Base-by-base conservation (phyloP, 2,113 vertebrate genomes). In the Neofelis nebulosa region DNA sequence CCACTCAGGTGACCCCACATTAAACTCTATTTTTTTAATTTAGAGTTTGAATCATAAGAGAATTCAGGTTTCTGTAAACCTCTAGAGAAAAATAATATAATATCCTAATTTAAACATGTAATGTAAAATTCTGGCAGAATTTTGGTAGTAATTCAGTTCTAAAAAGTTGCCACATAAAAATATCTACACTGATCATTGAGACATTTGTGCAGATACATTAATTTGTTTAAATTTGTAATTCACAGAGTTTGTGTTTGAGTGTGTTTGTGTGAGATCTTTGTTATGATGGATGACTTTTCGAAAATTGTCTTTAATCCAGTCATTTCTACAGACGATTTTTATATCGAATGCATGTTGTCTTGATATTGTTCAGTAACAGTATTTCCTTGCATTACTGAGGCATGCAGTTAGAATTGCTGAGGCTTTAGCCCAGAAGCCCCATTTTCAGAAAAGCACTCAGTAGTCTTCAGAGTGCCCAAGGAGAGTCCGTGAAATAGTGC, bases 211-310 rank as follows among this genome's bases (percentile, higher is more conserved):
- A 87, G n/a, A 48, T 3, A 45, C 29, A 69, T 71, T 66, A 88
- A 65, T 93, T 81, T 96, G 68, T 93, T 84, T 73, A 96, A 87
- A 76, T 95, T 94, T 45, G 9, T 25, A 68, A 52, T 86, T 80
- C 19, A 15, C 29, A 25, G 41, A 50, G 6, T 91, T 68, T 94
- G 36, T 63, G 23, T 95, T 96, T 90, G 38, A 73, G 23, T 74
- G 31, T 96, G 38, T 94, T 74, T 89, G 5, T 85, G 21, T 74
- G n/a, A 85, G 14, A 4, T 91, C 66, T 95, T 93, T 80, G 57
- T 55, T 84, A 18, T 36, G 29, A 29, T 74, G 31, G 29, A 29
- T 84, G 31, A 69, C 18, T 71, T 85, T 36, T 69, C 25, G 57
- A 85, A 89, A 68, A 45, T 31, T 80, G 15, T 81, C 14, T 88